Base-by-base conservation (phyloP, 2,113 vertebrate species). In the Pomatostomus ruficeps region DNA sequence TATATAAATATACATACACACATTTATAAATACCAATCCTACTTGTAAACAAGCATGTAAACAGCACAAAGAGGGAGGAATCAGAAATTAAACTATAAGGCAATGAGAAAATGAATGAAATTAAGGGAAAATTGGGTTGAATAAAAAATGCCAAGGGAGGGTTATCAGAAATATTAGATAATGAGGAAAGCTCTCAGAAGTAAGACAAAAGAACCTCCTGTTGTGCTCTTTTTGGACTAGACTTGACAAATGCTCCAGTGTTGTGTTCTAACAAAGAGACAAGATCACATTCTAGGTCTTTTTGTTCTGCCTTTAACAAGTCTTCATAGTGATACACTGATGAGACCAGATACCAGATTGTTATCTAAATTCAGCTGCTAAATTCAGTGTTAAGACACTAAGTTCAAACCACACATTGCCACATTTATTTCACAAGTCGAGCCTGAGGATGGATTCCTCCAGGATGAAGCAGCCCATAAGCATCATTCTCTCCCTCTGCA, bases 301-400 rank as follows among this genome's bases (percentile, higher is more conserved):
- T 96, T 96, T 97, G 95, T 97, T 96, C 95, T 86, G 95, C 65
- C 85, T 96, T 93, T 97, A 95, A 95, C 95, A 88, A 96, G 95
- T 92, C 89, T 93, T 96, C 93, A 63, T 92, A 93, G 92, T 94
- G 93, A 96, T 95, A 95, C 92, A 90, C 90, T 94, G 95, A 96
- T 94, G 90, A 96, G 91, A 93, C 96, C 96, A 94, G 93, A 96
- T 97, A 97, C 94, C 96, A 97, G 95, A 96, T 96, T 97, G 95
- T 95, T 96, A 96, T 95, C 95, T 96, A 96, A 95, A 97, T 96
- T 96, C 96, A 97, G 96, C 94, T 96, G 88, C 94, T 96, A 96
- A 96, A 97, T 95, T 94, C 95, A 96, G 94, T 88, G 95, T 94
- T 97, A 97, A 96, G 95, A 95, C 89, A 93, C 90, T 71, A 75